phyloP scores from a whole-genome alignment of 2,888 invertebrate genomes.

The Esperia sulphurella region DNA sequence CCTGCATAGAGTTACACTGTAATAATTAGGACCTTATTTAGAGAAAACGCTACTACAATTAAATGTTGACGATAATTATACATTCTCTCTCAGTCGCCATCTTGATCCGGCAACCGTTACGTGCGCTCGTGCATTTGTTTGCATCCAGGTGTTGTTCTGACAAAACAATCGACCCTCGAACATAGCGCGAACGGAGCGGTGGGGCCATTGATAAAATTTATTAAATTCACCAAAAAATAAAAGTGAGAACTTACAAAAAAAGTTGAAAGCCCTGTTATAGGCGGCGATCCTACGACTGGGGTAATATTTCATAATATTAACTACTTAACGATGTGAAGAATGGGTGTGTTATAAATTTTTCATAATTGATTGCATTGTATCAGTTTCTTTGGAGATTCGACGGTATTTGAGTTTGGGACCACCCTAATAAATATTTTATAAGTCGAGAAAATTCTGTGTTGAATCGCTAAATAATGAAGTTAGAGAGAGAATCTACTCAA shows the following conservation, averaged over 20 bases:
- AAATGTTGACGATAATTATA: slow-evolving; percentile 8
- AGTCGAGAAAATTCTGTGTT: not conserved
- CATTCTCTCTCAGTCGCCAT: slow-evolving; percentile 37
- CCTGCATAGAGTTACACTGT: no score
- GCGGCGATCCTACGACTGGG: slow-evolving; percentile 47
- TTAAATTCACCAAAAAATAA: slow-evolving; percentile 64
- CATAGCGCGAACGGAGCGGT: slow-evolving; percentile 62
- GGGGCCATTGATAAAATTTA: slow-evolving; percentile 65
- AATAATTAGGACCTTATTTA: no score
- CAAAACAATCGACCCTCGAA: slow-evolving; percentile 73
- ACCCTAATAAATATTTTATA: slow-evolving; percentile 7
- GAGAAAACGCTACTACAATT: not conserved
- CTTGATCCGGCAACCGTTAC: slow-evolving; percentile 53
- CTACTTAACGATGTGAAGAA: slow-evolving; percentile 66
- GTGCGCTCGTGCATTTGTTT: slow-evolving; percentile 62
- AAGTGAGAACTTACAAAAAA: slow-evolving; percentile 51
- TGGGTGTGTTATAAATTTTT: slow-evolving; percentile 61
- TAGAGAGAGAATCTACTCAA: no score
- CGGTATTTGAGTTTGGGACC: slow-evolving; percentile 23
- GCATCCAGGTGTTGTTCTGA: slow-evolving; percentile 75
- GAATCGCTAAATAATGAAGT: no score
- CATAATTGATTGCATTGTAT: slow-evolving; percentile 58
- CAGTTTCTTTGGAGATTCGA: slow-evolving; percentile 27
- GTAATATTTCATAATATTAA: slow-evolving; percentile 75
- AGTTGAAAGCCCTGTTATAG: slow-evolving; percentile 28